phyloP scores from a whole-genome alignment of 1,140 invertebrate genomes.

The Radopholus similis region DNA sequence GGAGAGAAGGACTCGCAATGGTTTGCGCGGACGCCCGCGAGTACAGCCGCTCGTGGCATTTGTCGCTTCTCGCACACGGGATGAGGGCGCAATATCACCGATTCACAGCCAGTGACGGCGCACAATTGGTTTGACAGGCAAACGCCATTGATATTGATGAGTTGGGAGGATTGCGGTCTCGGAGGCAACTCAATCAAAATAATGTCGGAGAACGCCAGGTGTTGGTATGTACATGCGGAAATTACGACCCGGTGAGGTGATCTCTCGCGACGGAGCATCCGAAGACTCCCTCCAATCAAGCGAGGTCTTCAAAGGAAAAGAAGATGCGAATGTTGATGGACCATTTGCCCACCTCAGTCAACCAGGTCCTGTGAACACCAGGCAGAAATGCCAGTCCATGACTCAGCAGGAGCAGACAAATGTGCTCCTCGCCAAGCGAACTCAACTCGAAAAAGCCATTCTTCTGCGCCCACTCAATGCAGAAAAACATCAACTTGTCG shows the following conservation, averaged over 20 bases:
- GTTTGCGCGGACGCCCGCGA: neutral
- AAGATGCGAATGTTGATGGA: neutral
- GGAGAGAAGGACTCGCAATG: constrained; percentile 5
- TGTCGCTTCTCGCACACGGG: neutral
- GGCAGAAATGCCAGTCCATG: constrained; percentile 3
- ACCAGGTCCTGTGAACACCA: too few relatives aligned
- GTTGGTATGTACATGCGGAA: constrained; percentile 20
- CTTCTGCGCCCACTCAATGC: constrained; percentile 11
- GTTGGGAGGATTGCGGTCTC: neutral
- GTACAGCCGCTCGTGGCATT: neutral
- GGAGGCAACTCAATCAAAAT: constrained; percentile 8
- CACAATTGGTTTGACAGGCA: constrained; percentile 2
- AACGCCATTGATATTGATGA: neutral
- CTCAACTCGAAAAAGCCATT: constrained; percentile 6
- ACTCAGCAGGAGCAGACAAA: constrained; percentile 13
- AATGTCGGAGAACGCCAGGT: neutral
- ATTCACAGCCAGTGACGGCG: constrained; percentile 7
- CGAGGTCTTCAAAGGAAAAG: neutral
- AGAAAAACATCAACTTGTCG: constrained; percentile 27
- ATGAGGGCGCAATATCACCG: constrained; percentile 5
- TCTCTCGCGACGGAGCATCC: neutral
- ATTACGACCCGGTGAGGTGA: constrained; percentile 3
- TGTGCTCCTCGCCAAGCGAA: constrained; percentile 19
- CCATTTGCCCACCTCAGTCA: neutral
- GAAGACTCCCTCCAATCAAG: neutral